These are phyloP conservation scores for Carabus problematicus DNA, from an alignment of 2,888 invertebrate genomes.

Conservation along the genomic window DNA sequence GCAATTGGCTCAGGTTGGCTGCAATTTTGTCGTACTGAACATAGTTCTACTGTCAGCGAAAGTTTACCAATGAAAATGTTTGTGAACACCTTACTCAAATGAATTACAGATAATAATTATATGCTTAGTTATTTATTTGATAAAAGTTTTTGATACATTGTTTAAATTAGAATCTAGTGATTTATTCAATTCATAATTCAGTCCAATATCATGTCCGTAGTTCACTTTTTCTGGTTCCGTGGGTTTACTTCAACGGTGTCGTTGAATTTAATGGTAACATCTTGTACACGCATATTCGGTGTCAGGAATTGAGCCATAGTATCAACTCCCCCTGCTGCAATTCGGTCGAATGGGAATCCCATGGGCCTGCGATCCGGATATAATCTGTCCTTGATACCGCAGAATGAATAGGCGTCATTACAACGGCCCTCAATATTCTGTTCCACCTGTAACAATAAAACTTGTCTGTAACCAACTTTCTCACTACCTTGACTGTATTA, in stretches of 20 bases:
- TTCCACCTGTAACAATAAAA: conserved; percentile 57
- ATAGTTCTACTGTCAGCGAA: too few species aligned
- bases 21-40: too few species aligned
- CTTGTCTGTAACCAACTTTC: conserved; percentile 7
- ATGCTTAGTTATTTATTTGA: too few species aligned
- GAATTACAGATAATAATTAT: too few species aligned
- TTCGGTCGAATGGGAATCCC: conserved; percentile 84
- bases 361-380: conserved; percentile 84
- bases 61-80: too few species aligned
- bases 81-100: too few species aligned
- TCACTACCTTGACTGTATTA: not conserved
- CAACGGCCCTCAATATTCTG: conserved; percentile 67
- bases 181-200: too few species aligned
- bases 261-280: conserved; percentile 67
- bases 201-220: conserved; percentile 7
- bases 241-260: conserved; percentile 60
- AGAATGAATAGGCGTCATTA: conserved; percentile 79
- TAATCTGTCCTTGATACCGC: conserved; percentile 76
- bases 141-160: too few species aligned
- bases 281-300: conserved; percentile 73
- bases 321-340: conserved; percentile 65
- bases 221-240: conserved; percentile 13
- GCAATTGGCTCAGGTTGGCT: too few species aligned
- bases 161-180: too few species aligned
- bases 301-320: conserved; percentile 72